Base-by-base conservation (phyloP, 2,113 vertebrate species). In the Brachypteracias leptosomus region DNA sequence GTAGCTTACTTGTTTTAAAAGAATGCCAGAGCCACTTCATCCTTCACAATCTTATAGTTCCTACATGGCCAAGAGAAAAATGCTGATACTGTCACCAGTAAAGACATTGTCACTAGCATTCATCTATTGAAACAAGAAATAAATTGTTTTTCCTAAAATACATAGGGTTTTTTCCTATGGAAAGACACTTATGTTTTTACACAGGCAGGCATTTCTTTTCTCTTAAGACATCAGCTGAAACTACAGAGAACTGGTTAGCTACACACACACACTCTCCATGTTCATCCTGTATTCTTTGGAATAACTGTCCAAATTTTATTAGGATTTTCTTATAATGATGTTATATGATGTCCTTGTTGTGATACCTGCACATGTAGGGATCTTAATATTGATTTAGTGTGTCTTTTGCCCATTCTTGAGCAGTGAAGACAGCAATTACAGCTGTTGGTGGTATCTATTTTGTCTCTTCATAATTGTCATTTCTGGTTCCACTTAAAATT, bases 381-480 rank as follows among this genome's bases (percentile, higher is more conserved):
- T 97, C 96, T 98, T 98, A 98, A 98, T 98, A 98, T 98, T 98
- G 98, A 98, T 98, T 98, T 98, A 98, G 97, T 94, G 62, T 97
- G 95, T 89, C 96, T 98, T 96, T 97, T 96, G 91, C 96, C 88
- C 94, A 97, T 97, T 95, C 96, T 96, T 91, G 96, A 97, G 92
- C 92, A 96, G 97, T 61, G 96, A 58, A 80, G 96, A 94, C 96
- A 96, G 98, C 97, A 98, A 98, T 98, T 98, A 98, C 97, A 98
- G 97, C 97, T 96, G 97, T 95, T 97, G 97, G 97, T 96, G 97
- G 95, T 96, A 97, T 97, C 96, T 97, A 98, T 98, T 98, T 98
- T 98, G 96, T 97, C 98, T 98, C 97, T 98, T 98, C 96, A 96
- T 98, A 98, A 98, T 98, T 98, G 98, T 98, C 98, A 98, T 97